Evolutionary conservation across 2,797 vertebrate genomes (phyloP).

Genomic region (Nannoperca australis): DNA sequence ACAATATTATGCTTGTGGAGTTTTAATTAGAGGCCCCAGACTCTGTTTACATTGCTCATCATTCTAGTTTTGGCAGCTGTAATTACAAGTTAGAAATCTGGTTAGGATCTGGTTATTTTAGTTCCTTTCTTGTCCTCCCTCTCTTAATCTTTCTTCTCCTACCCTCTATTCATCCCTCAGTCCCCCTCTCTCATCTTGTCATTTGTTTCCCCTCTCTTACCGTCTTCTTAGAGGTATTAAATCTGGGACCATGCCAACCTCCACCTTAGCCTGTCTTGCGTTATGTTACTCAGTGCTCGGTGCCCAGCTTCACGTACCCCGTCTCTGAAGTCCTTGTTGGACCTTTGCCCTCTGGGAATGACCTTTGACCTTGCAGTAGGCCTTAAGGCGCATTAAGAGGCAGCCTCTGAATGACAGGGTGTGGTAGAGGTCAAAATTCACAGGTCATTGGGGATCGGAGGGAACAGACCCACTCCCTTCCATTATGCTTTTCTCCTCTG

Average conservation of each 20-base stretch:
- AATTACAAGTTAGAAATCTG: constrained; percentile 56
- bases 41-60: constrained; percentile 46
- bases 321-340: constrained; percentile 33
- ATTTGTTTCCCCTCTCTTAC: background rate
- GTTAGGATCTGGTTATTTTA: constrained; percentile 19
- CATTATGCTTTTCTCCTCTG: constrained; percentile 26
- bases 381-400: constrained; percentile 59
- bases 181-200: background rate
- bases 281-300: constrained; percentile 24
- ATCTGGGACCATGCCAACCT: background rate
- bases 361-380: constrained; percentile 63
- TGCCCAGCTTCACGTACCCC: background rate
- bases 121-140: constrained; percentile 11
- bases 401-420: constrained; percentile 64
- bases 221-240: background rate
- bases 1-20: constrained; percentile 24
- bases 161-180: constrained; percentile 11
- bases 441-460: constrained; percentile 59
- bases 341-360: constrained; percentile 53
- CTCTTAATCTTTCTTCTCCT: background rate
- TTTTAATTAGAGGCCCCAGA: constrained; percentile 51
- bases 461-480: constrained; percentile 30
- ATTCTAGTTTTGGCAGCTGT: constrained; percentile 48
- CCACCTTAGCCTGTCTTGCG: background rate
- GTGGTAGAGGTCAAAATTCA: constrained; percentile 63